Conservation (phyloP, 2,113 vertebrate species). For the Toxostoma redivivum region DNA sequence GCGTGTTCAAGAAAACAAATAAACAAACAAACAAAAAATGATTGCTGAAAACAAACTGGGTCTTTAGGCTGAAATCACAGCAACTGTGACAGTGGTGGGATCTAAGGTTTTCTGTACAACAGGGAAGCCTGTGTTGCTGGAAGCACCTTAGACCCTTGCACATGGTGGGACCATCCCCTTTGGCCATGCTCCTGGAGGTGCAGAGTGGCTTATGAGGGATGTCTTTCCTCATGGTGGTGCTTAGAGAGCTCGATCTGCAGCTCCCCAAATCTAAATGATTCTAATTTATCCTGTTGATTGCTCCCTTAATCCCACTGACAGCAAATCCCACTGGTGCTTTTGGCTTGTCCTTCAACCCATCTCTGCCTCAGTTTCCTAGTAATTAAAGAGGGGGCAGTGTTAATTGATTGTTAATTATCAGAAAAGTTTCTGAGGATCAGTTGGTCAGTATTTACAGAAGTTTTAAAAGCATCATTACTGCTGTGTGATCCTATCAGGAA, state of each 20-base stretch:
- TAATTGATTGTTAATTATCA: neutral
- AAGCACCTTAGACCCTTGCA: neutral
- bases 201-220: neutral
- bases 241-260: neutral
- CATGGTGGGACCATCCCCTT: neutral
- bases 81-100: neutral
- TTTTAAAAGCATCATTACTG: neutral
- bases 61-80: neutral
- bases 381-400: neutral
- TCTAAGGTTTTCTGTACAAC: neutral
- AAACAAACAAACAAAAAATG: neutral
- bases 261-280: neutral
- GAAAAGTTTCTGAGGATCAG: neutral
- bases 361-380: conserved; percentile 1
- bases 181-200: neutral
- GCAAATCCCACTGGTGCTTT: neutral
- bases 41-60: neutral
- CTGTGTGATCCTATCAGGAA: neutral
- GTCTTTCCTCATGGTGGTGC: neutral
- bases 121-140: neutral
- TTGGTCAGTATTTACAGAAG: neutral
- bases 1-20: neutral
- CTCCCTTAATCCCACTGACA: neutral
- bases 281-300: neutral
- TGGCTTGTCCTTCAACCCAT: neutral